A percentile compares a stretch with the other conserved stretches of the same genome.
Conservation (phyloP, 2,113 vertebrate species). For the Arothron firmamentum region DNA sequence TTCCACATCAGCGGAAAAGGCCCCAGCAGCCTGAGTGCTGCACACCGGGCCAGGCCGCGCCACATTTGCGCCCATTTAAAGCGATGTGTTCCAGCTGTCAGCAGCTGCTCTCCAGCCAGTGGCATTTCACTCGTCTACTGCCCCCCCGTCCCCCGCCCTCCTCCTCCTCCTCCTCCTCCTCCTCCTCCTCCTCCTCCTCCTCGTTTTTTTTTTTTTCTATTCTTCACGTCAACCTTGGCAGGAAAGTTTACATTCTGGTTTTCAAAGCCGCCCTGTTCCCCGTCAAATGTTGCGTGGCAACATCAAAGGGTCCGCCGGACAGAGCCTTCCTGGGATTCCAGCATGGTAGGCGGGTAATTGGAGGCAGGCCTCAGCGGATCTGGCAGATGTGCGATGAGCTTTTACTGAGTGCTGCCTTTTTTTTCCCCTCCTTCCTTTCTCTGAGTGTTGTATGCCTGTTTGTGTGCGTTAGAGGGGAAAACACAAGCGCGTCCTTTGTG, state of each 20-base stretch:
- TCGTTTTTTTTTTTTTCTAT: conserved; percentile 51
- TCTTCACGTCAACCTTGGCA: conserved; percentile 73
- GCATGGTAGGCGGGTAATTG: conserved; percentile 73
- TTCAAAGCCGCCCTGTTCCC: conserved; percentile 74
- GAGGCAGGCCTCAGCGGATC: conserved; percentile 70
- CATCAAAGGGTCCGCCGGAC: conserved; percentile 73
- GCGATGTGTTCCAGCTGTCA: conserved; percentile 60
- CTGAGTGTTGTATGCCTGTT: conserved; percentile 36
- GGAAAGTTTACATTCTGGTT: conserved; percentile 69
- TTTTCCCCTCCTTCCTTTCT: conserved; percentile 40
- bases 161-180: conserved; percentile 1
- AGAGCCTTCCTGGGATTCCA: conserved; percentile 72
- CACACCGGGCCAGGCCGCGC: conserved; percentile 46
- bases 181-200: no score
- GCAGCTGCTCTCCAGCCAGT: conserved; percentile 74
- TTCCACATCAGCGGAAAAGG: conserved; percentile 39
- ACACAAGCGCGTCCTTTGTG: conserved; percentile 71
- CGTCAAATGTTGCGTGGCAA: conserved; percentile 75
- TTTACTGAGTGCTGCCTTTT: conserved; percentile 58
- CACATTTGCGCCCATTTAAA: conserved; percentile 71
- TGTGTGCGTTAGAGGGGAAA: conserved; percentile 35
- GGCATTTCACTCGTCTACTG: conserved; percentile 59
- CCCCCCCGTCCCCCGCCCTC: not conserved
- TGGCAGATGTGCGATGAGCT: conserved; percentile 73
- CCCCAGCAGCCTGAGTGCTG: conserved; percentile 45